Base-by-base conservation (phyloP, 2,797 vertebrate species). In the Tinamus major region DNA sequence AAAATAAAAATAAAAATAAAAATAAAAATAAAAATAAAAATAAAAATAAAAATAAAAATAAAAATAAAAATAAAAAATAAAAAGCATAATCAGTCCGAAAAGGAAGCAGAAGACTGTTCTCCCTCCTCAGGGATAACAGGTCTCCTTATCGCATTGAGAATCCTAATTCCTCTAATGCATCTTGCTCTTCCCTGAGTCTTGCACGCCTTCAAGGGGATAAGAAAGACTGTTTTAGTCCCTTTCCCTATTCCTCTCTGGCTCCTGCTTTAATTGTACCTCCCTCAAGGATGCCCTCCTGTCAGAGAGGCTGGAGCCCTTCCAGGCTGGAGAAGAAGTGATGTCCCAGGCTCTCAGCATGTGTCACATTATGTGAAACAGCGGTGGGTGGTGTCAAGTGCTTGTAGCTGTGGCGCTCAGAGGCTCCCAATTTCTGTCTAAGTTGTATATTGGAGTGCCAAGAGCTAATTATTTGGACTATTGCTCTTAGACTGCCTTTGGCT, bases 331-430 rank as follows among this genome's bases (percentile, higher is more conserved):
- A 53, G n/a, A 31, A 56, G 44, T 9, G 48, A 35, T 48, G 14
- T 37, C 33, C 61, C 8, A 7, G 26, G 35, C 24, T 31, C 23
- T 53, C 59, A 69, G 33, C 35, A 27, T 3, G 0, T 14, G 11
- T 31, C 13, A 35, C 1, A 1, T 0, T 41, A 65, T 27, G n/a
- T 3, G 82, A 56, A 35, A 61, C 2, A 5, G 9, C 20, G 27
- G 20, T 23, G 7, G 2, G 51, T 27, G 53, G 62, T 53, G 21
- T 51, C 65, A 68, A 53, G 64, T 7, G 31, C 55, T 74, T 2
- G 0, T 17, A 5, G 12, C 10, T 78, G 37, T 12, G 2, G 0
- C 31, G 37, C 58, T 2, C 3, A 14, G 6, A 14, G 3, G 27
- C 29, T 79, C 9, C 1, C 10, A 33, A 6, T 59, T 88, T 21